Evolutionary conservation across 2,888 invertebrate genomes (phyloP).

Genomic region (Pachycephus smyrnensis): DNA sequence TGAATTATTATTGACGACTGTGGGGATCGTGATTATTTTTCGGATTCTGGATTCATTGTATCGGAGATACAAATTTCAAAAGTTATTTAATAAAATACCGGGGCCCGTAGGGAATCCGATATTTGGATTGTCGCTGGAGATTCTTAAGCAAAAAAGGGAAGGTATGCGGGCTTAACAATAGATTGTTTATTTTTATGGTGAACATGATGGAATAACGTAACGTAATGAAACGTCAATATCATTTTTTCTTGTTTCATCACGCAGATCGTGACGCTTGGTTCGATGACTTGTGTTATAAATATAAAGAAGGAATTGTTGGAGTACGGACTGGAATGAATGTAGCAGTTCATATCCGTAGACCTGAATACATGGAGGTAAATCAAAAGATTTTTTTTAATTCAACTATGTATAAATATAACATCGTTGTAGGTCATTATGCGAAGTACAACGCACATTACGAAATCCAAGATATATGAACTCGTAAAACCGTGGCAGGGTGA

Average conservation of each 20-base stretch:
- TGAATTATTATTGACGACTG: constrained; percentile 7
- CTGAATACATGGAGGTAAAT: constrained; percentile 47
- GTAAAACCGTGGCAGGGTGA: constrained; percentile 68
- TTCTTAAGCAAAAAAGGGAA: constrained; percentile 27
- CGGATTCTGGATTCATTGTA: constrained; percentile 23
- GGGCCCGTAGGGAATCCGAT: constrained; percentile 40
- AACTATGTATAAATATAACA: neutral
- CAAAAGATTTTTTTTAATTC: neutral
- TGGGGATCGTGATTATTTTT: constrained; percentile 15
- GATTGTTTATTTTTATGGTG: too few relatives aligned
- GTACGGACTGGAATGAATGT: constrained; percentile 36
- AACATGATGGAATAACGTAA: too few relatives aligned
- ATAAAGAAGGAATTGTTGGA: constrained; percentile 39
- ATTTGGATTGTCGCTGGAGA: constrained; percentile 32
- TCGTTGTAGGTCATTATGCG: constrained; percentile 58
- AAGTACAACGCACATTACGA: constrained; percentile 67
- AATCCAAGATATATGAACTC: constrained; percentile 65
- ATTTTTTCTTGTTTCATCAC: constrained; percentile 7
- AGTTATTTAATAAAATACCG: constrained; percentile 37
- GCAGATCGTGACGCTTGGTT: constrained; percentile 43
- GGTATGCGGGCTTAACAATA: constrained; percentile 28
- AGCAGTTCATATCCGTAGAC: constrained; percentile 40
- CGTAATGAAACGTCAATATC: neutral
- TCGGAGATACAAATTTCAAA: constrained; percentile 21
- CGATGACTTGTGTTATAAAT: constrained; percentile 29